A percentile compares a stretch with the other conserved stretches of the same genome.
Evolutionary conservation across 2,888 invertebrate genomes (phyloP).

Genomic region (Callyntrura guangdongensis): DNA sequence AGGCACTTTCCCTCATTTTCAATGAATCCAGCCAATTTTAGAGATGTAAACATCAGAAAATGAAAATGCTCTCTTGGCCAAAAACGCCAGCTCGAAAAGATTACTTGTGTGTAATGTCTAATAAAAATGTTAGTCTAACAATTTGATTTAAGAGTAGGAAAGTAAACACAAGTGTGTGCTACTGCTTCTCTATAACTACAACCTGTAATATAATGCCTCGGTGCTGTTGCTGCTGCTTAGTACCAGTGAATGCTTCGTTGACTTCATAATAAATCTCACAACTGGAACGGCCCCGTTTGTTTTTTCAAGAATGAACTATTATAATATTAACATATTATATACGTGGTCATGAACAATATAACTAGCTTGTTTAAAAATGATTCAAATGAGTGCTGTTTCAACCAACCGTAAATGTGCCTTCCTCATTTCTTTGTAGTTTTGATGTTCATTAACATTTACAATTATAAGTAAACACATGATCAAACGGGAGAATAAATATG

Average conservation of each 20-base stretch:
- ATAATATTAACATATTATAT: conserved; percentile 57
- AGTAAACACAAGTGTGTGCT: conserved; percentile 57
- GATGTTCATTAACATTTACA: conserved; percentile 48
- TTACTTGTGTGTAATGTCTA: conserved; percentile 72
- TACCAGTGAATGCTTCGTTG: conserved; percentile 55
- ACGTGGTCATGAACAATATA: conserved; percentile 44
- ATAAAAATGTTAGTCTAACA: conserved; percentile 75
- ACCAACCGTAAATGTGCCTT: conserved; percentile 24
- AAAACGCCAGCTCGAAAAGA: conserved; percentile 71
- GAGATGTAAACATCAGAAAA: conserved; percentile 82
- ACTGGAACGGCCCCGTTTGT: conserved; percentile 48
- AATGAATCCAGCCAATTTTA: conserved; percentile 84
- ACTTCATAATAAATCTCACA: conserved; percentile 69
- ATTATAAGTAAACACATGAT: conserved; percentile 9
- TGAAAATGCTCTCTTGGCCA: conserved; percentile 67
- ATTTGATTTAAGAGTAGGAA: conserved; percentile 72
- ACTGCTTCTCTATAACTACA: conserved; percentile 9
- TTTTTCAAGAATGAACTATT: conserved; percentile 59
- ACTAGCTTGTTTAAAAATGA: conserved; percentile 10
- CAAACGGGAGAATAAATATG: neutral
- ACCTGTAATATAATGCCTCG: conserved; percentile 42
- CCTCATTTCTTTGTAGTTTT: conserved; percentile 44
- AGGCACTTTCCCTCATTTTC: conserved; percentile 84
- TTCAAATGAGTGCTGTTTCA: conserved; percentile 14
- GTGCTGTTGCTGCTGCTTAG: conserved; percentile 12